These are phyloP conservation scores for Acanthosepion pharaonis DNA, from an alignment of 2,888 invertebrate species.

Conservation along the genomic window DNA sequence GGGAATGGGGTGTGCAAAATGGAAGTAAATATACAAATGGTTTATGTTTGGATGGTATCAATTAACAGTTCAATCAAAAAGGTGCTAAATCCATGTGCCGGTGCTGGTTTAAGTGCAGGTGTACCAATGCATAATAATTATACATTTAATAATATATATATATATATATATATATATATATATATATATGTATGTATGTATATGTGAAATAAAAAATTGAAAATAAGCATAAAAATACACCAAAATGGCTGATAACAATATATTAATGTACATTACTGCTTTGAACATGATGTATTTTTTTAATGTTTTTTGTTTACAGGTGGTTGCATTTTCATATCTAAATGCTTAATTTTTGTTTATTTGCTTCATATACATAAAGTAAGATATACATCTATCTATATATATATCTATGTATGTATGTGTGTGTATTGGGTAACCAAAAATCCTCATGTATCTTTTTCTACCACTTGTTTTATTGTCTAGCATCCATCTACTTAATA, in stretches of 20 bases:
- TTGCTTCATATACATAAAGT: neutral
- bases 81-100: neutral
- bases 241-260: neutral
- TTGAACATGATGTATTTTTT: neutral
- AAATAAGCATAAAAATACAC: constrained; percentile 33
- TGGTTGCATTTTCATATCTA: neutral
- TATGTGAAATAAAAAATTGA: neutral
- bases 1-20: neutral
- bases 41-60: constrained; percentile 12
- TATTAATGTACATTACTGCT: neutral
- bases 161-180: constrained; percentile 21
- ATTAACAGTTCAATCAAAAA: constrained; percentile 1
- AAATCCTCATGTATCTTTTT: too few relatives aligned
- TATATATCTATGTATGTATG: neutral
- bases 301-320: neutral
- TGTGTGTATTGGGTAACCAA: too few relatives aligned
- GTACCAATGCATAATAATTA: neutral
- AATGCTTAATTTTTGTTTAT: neutral
- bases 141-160: neutral
- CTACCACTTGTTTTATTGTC: too few relatives aligned
- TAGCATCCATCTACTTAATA: neutral
- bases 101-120: constrained; percentile 33
- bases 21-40: neutral
- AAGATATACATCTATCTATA: neutral
- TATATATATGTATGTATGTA: neutral